phyloP scores from a whole-genome alignment of 2,888 invertebrate genomes.

The Dioctria linearis region DNA sequence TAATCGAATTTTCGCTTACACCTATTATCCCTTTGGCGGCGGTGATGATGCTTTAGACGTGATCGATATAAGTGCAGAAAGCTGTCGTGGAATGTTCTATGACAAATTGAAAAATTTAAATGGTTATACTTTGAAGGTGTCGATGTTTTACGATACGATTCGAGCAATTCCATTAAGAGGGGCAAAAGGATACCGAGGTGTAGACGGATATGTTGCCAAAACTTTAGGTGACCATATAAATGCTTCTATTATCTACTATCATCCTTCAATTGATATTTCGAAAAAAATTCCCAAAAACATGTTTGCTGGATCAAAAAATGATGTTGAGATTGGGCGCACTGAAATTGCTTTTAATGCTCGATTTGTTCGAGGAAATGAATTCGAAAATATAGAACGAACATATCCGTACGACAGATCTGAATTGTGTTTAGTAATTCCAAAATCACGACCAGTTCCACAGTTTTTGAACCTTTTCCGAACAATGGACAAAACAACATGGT shows the following conservation, averaged over 20 bases:
- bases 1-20: constrained; percentile 25
- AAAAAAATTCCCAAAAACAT: background rate
- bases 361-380: constrained; percentile 61
- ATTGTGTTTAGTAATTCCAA: constrained; percentile 65
- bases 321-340: constrained; percentile 62
- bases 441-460: constrained; percentile 64
- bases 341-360: constrained; percentile 65
- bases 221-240: background rate
- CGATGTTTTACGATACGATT: constrained; percentile 47
- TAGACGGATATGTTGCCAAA: constrained; percentile 42
- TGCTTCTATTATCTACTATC: background rate
- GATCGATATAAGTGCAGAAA: constrained; percentile 1
- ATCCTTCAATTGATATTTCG: constrained; percentile 52
- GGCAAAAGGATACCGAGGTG: constrained; percentile 35
- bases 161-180: constrained; percentile 37
- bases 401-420: constrained; percentile 64
- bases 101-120: constrained; percentile 52
- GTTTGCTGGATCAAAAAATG: constrained; percentile 8
- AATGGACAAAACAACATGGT: constrained; percentile 63
- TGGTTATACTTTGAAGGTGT: constrained; percentile 22
- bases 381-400: constrained; percentile 61
- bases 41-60: background rate
- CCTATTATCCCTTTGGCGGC: constrained; percentile 31
- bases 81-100: constrained; percentile 15
- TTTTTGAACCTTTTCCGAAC: constrained; percentile 65